Evolutionary conservation across 2,113 vertebrate species (phyloP).

Genomic region (Acanthisitta chloris): DNA sequence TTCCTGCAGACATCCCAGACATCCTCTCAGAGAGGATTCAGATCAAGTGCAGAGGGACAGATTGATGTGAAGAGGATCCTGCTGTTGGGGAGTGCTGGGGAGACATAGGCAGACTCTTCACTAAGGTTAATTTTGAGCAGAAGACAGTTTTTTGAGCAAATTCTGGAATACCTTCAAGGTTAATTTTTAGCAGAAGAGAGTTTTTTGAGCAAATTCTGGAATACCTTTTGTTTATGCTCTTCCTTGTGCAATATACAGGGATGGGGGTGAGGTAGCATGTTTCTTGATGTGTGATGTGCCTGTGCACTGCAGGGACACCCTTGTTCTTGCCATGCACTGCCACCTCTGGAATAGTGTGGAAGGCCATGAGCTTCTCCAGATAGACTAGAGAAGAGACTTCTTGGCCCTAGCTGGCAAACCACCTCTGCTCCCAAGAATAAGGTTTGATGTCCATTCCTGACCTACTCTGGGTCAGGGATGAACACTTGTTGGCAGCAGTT

Average conservation of each 20-base stretch:
- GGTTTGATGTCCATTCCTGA: not conserved
- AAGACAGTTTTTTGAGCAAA: not conserved
- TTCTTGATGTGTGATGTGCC: not conserved
- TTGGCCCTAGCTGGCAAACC: not conserved
- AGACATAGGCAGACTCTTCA: not conserved
- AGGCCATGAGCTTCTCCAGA: not conserved
- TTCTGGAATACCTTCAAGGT: not conserved
- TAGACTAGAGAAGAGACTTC: not conserved
- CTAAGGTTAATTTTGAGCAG: not conserved
- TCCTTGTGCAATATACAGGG: not conserved
- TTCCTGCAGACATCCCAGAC: not conserved
- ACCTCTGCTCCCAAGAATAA: not conserved
- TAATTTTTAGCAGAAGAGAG: not conserved
- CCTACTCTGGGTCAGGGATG: not conserved
- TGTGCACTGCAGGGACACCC: not conserved
- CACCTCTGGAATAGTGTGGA: not conserved
- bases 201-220: not conserved
- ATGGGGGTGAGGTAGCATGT: not conserved
- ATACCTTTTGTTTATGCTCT: not conserved
- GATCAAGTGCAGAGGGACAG: not conserved
- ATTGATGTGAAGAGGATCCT: not conserved
- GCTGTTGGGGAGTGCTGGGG: not conserved
- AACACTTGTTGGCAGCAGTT: not conserved
- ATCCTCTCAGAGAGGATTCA: not conserved
- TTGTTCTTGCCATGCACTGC: not conserved